Percentiles rank a stretch among this genome's conserved stretches.
phyloP scores from a whole-genome alignment of 2,888 invertebrate genomes.

The Melipona bicolor region DNA sequence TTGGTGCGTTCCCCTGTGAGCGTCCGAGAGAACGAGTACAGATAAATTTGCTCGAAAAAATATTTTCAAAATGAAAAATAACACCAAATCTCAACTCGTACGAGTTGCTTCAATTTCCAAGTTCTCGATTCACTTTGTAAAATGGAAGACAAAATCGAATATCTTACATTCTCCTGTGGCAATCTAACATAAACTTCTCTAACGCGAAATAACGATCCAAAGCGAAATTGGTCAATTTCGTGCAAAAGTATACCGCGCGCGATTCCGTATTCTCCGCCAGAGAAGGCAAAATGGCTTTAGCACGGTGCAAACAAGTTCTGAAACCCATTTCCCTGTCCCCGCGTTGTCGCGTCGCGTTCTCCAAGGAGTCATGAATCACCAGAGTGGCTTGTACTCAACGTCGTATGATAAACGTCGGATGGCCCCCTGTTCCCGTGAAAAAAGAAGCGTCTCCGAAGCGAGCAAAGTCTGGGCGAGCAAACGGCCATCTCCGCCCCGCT shows the following conservation, averaged over 20 bases:
- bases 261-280: conserved; percentile 81
- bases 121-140: too few relatives aligned
- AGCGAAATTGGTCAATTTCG: not conserved
- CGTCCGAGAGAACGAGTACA: too few relatives aligned
- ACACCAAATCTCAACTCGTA: too few relatives aligned
- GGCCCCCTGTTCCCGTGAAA: conserved; percentile 31
- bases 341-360: conserved; percentile 63
- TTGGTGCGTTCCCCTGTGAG: too few relatives aligned
- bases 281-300: conserved; percentile 62
- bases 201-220: not conserved
- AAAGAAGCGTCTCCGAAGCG: conserved; percentile 33
- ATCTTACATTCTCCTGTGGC: too few relatives aligned
- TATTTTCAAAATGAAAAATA: too few relatives aligned
- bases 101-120: too few relatives aligned
- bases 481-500: conserved; percentile 21
- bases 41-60: too few relatives aligned
- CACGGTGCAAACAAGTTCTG: conserved; percentile 81
- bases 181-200: not conserved
- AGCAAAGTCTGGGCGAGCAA: not conserved
- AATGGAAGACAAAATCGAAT: too few relatives aligned
- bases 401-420: conserved; percentile 67
- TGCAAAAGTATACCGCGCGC: conserved; percentile 37
- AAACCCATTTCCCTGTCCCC: conserved; percentile 83
- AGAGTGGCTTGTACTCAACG: conserved; percentile 71
- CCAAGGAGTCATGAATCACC: conserved; percentile 83